These are phyloP conservation scores for Auanema sp. DNA, from an alignment of 2,888 invertebrate species.

Conservation along the genomic window DNA sequence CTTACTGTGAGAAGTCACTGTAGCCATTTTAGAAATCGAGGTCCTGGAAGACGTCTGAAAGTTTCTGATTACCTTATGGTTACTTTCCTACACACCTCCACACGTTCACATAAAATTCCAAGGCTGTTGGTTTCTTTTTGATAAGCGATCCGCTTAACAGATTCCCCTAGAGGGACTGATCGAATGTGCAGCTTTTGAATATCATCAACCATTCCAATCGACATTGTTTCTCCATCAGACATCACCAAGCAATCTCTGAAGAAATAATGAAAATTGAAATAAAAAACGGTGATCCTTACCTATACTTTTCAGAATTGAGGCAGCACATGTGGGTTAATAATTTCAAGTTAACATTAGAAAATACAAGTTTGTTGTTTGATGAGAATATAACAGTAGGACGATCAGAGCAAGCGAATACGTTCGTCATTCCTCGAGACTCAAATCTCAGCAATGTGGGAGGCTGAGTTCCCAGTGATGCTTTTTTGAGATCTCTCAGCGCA, in stretches of 20 bases:
- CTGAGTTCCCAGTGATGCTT: conserved; percentile 94
- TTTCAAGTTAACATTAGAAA: conserved; percentile 68
- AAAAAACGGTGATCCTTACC: conserved; percentile 64
- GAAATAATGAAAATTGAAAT: conserved; percentile 25
- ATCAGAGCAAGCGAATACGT: conserved; percentile 98
- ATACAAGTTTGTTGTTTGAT: conserved; percentile 67
- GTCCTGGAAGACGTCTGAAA: conserved; percentile 11
- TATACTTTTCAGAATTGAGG: conserved; percentile 89
- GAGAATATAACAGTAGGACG: conserved; percentile 89
- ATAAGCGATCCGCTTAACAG: conserved; percentile 86
- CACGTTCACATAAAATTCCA: conserved; percentile 86
- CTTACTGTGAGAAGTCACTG: conserved; percentile 91
- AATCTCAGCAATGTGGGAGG: conserved; percentile 90
- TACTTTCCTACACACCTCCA: too few species aligned
- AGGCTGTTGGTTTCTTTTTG: conserved; percentile 83
- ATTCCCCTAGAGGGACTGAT: conserved; percentile 90
- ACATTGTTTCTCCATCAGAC: conserved; percentile 83
- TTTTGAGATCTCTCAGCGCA: conserved; percentile 82
- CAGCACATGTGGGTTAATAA: conserved; percentile 93
- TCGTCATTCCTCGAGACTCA: conserved; percentile 73
- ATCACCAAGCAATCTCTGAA: conserved; percentile 73
- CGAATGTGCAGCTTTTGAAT: conserved; percentile 60
- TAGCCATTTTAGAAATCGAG: conserved; percentile 74
- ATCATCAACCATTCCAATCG: conserved; percentile 71
- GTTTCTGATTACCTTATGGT: too few species aligned